Evolutionary conservation across 2,113 vertebrate species (phyloP).

Genomic region (Globicephala melas): DNA sequence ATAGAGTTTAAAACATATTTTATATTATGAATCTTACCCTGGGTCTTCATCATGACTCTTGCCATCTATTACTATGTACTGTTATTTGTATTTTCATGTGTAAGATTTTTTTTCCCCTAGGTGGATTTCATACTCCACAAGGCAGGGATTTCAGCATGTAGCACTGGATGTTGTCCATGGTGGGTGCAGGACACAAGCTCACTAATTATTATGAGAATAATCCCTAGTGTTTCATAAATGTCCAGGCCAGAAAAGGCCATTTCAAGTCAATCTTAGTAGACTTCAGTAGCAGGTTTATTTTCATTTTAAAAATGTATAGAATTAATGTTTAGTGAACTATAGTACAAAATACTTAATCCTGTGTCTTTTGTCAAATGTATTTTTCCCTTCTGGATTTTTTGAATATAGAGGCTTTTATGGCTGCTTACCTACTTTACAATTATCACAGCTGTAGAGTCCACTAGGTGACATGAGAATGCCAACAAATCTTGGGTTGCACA

Average conservation of each 20-base stretch:
- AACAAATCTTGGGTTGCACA: conserved; percentile 52
- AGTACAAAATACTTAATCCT: not conserved
- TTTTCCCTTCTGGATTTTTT: not conserved
- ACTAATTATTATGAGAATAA: not conserved
- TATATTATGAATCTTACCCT: not conserved
- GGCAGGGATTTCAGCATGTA: not conserved
- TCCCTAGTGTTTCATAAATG: not conserved
- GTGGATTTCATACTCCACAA: not conserved
- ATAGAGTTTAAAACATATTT: not conserved
- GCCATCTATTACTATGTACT: not conserved
- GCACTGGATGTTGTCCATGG: rapidly evolving
- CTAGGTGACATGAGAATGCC: conserved; percentile 42
- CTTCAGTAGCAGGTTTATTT: not conserved
- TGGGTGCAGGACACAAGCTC: not conserved
- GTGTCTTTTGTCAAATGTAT: not conserved
- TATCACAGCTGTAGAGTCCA: not conserved
- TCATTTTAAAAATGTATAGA: not conserved
- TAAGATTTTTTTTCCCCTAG: not conserved
- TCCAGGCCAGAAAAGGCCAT: not conserved
- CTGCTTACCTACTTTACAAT: not conserved
- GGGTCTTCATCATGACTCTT: not conserved
- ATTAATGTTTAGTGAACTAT: not conserved
- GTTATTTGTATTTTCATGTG: not conserved
- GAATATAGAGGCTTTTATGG: not conserved
- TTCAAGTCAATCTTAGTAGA: not conserved